Conservation (phyloP, 2,888 invertebrate genomes). For the Altica lythri region DNA sequence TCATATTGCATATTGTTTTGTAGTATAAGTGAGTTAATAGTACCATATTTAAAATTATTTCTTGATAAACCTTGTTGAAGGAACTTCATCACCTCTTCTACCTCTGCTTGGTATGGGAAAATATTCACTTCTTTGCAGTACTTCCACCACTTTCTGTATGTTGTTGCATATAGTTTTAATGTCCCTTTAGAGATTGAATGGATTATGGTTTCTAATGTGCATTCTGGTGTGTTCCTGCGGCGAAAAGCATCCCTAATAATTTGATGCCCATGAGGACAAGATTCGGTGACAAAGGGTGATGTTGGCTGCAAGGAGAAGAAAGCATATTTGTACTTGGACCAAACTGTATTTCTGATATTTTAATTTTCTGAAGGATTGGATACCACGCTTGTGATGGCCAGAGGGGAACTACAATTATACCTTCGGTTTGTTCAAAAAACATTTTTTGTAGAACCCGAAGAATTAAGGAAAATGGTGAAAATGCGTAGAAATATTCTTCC, state of each 20-base stretch:
- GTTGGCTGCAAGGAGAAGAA: not conserved
- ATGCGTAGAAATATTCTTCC: constrained; percentile 30
- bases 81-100: constrained; percentile 20
- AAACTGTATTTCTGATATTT: no score
- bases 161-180: constrained; percentile 5
- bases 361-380: no score
- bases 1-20: constrained; percentile 30
- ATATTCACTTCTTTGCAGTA: constrained; percentile 1
- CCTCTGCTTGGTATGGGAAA: not conserved
- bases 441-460: constrained; percentile 14
- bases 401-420: no score
- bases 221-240: not conserved
- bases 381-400: no score
- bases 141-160: constrained; percentile 10
- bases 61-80: constrained; percentile 24
- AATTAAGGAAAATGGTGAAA: constrained; percentile 31
- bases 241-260: not conserved
- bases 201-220: not conserved
- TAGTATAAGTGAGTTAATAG: constrained; percentile 39
- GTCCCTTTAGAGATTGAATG: constrained; percentile 9
- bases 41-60: constrained; percentile 30
- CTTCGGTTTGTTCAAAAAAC: constrained; percentile 7
- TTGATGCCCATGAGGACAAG: not conserved
- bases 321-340: not conserved
- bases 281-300: not conserved